Conservation (phyloP, 2,113 vertebrate species). For the Gallinago jamesoni region DNA sequence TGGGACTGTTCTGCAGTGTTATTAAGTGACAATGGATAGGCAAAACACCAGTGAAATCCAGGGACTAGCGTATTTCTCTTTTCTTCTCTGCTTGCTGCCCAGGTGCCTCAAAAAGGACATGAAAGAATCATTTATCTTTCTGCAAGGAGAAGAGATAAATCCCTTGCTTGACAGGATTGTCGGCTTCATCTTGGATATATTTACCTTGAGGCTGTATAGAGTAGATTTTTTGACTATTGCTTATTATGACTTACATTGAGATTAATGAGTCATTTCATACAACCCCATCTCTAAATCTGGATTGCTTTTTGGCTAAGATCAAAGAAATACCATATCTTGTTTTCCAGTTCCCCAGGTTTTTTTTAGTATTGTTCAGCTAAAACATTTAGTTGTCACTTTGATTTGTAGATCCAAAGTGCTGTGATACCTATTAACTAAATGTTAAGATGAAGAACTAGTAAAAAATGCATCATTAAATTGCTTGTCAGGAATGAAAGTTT, state of each 20-base stretch:
- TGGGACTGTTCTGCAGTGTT: neutral
- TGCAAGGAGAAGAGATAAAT: neutral
- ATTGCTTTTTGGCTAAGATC: neutral
- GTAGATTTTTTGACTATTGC: neutral
- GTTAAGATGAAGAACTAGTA: neutral
- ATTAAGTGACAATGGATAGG: neutral
- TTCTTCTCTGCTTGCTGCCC: neutral
- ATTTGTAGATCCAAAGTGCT: neutral
- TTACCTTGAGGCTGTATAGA: neutral
- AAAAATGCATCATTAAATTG: neutral
- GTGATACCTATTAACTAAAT: neutral
- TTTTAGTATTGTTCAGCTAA: neutral
- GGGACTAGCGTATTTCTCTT: neutral
- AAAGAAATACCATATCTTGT: neutral
- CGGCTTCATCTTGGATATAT: neutral
- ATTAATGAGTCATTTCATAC: neutral
- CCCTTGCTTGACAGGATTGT: neutral
- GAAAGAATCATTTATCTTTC: constrained; percentile 1
- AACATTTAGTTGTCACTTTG: neutral
- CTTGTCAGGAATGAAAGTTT: neutral
- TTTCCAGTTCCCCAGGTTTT: neutral
- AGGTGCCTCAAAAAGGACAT: neutral
- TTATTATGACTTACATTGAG: neutral
- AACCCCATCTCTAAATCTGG: neutral
- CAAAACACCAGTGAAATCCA: neutral